These are phyloP conservation scores for Pluvialis apricaria DNA, from an alignment of 2,113 vertebrate genomes.

Conservation along the genomic window DNA sequence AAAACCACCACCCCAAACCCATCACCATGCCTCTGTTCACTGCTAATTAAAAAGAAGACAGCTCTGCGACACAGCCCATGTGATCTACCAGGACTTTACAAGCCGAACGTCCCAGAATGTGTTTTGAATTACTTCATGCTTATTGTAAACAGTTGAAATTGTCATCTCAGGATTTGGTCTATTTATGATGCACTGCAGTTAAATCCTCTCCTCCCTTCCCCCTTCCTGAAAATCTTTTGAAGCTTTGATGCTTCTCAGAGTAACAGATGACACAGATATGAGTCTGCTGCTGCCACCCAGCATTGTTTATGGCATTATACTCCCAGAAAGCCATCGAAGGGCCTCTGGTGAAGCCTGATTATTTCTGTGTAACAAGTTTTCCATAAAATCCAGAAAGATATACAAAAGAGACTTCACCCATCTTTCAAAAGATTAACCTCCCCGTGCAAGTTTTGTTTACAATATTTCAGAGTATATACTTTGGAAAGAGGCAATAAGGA, in stretches of 20 bases:
- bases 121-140: background rate
- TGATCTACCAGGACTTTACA: background rate
- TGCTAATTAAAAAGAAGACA: background rate
- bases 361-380: background rate
- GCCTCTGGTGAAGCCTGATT: background rate
- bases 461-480: background rate
- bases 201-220: background rate
- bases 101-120: background rate
- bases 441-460: background rate
- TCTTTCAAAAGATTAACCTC: background rate
- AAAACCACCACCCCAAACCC: background rate
- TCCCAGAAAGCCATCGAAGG: background rate
- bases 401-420: background rate
- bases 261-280: background rate
- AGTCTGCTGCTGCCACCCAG: background rate
- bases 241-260: background rate
- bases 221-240: background rate
- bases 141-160: constrained; percentile 1
- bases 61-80: background rate
- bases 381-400: background rate
- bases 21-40: background rate
- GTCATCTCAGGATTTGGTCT: background rate
- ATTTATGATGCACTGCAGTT: background rate
- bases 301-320: background rate
- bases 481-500: background rate